These are phyloP conservation scores for Adoxophyes honmai DNA, from an alignment of 1,140 invertebrate species.

Conservation along the genomic window DNA sequence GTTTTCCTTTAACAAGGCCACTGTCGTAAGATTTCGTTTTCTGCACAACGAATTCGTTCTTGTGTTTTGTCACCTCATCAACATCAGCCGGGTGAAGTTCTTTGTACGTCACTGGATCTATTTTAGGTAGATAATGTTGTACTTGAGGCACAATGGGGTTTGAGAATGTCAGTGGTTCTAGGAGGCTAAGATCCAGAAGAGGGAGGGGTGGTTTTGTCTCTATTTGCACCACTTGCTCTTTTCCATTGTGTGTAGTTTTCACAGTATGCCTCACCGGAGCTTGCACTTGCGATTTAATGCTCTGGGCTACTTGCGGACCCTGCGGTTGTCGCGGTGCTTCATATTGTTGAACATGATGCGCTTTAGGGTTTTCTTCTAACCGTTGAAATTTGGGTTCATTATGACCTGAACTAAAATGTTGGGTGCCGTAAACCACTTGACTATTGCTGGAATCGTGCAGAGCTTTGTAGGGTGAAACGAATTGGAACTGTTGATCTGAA, in stretches of 20 bases:
- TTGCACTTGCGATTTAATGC: slow-evolving; percentile 34
- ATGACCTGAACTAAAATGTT: slow-evolving; percentile 28
- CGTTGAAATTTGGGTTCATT: slow-evolving; percentile 34
- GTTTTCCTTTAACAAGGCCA: slow-evolving; percentile 32
- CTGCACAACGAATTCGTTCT: slow-evolving; percentile 44
- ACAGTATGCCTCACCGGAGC: slow-evolving; percentile 40
- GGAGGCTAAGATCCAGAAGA: slow-evolving; percentile 53
- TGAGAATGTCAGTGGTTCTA: slow-evolving; percentile 61
- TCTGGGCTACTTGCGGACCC: slow-evolving; percentile 26
- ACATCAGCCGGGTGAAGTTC: slow-evolving; percentile 41
- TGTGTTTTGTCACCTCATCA: slow-evolving; percentile 38
- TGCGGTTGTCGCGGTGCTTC: slow-evolving; percentile 15
- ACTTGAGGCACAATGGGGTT: slow-evolving; percentile 69
- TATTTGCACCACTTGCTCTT: slow-evolving; percentile 49
- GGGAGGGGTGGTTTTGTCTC: slow-evolving; percentile 56
- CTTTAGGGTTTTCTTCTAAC: slow-evolving; percentile 29
- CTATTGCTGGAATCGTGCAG: slow-evolving; percentile 45
- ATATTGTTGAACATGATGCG: slow-evolving; percentile 17
- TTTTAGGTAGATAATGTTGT: slow-evolving; percentile 63
- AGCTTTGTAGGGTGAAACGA: slow-evolving; percentile 22
- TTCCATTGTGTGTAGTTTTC: slow-evolving; percentile 46
- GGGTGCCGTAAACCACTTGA: slow-evolving; percentile 33
- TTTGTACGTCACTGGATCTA: slow-evolving; percentile 51
- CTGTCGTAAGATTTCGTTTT: slow-evolving; percentile 52
- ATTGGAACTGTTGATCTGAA: slow-evolving; percentile 21